These are phyloP conservation scores for Acanthornis magna DNA, from an alignment of 2,797 vertebrate species.

Conservation along the genomic window DNA sequence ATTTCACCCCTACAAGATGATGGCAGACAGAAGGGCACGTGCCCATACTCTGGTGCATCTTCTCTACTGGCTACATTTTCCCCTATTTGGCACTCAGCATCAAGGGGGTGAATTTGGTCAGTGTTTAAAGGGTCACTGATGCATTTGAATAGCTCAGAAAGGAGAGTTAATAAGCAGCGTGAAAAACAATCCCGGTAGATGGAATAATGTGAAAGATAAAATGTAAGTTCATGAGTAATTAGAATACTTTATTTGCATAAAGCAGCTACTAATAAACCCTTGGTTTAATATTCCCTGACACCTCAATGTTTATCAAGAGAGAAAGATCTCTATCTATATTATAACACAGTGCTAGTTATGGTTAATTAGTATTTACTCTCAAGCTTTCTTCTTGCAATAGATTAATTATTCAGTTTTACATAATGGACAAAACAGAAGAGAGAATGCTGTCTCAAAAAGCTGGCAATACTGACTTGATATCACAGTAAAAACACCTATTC, in stretches of 20 bases:
- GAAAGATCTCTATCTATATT: conserved; percentile 45
- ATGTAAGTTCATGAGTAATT: conserved; percentile 23
- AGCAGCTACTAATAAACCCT: background rate
- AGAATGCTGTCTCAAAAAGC: background rate
- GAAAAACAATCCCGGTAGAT: background rate
- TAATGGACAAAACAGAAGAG: background rate
- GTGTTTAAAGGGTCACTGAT: background rate
- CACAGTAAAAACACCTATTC: background rate
- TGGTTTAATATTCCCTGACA: background rate
- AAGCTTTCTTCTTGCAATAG: background rate
- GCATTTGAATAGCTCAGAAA: background rate
- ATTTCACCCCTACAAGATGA: background rate
- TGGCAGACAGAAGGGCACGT: background rate
- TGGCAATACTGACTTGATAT: background rate
- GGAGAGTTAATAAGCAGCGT: background rate
- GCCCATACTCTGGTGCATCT: background rate
- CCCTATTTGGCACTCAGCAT: background rate
- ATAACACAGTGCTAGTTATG: conserved; percentile 6
- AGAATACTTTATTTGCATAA: conserved; percentile 35
- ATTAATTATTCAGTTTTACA: background rate
- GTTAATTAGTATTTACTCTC: conserved; percentile 39
- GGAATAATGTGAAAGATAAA: conserved; percentile 22
- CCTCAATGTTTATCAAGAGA: conserved; percentile 6
- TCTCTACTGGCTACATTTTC: background rate
- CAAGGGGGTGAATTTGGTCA: background rate